Conservation (phyloP, 2,888 invertebrate species). For the Drepana falcataria region DNA sequence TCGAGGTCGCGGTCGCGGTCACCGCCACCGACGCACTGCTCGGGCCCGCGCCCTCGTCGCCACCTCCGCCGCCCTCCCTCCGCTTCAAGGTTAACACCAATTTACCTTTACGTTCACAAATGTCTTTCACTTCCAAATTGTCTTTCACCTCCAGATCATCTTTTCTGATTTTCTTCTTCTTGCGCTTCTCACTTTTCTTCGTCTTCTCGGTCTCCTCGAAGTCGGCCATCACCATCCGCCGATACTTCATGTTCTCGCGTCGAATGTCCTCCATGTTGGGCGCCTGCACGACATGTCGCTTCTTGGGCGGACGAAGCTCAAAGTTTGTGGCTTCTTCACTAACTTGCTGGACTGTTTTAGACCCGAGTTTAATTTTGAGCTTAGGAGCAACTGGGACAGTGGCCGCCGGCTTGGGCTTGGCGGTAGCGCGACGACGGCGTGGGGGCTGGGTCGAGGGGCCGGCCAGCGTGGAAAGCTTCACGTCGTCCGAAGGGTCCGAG, state of each 20-base stretch:
- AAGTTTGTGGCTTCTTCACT: slow-evolving; percentile 66
- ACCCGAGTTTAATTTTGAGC: slow-evolving; percentile 87
- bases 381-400: slow-evolving; percentile 79
- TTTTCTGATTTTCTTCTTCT: slow-evolving; percentile 77
- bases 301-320: slow-evolving; percentile 88
- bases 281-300: slow-evolving; percentile 79
- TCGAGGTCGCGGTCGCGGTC: too few relatives aligned
- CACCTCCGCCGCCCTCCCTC: slow-evolving; percentile 41
- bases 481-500: slow-evolving; percentile 61
- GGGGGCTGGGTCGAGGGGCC: slow-evolving; percentile 30
- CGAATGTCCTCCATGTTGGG: slow-evolving; percentile 89
- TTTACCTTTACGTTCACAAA: slow-evolving; percentile 82
- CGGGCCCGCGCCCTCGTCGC: slow-evolving; percentile 40
- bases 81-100: slow-evolving; percentile 86
- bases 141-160: slow-evolving; percentile 73
- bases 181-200: slow-evolving; percentile 65
- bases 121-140: slow-evolving; percentile 67
- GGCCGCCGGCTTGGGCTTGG: slow-evolving; percentile 38
- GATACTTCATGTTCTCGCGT: slow-evolving; percentile 92
- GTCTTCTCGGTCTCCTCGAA: slow-evolving; percentile 84
- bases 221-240: slow-evolving; percentile 90
- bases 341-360: slow-evolving; percentile 76
- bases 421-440: slow-evolving; percentile 45
- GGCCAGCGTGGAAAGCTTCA: slow-evolving; percentile 44
- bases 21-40: slow-evolving; percentile 11